phyloP scores from a whole-genome alignment of 2,113 vertebrate species.

The Callocephalon fimbriatum region DNA sequence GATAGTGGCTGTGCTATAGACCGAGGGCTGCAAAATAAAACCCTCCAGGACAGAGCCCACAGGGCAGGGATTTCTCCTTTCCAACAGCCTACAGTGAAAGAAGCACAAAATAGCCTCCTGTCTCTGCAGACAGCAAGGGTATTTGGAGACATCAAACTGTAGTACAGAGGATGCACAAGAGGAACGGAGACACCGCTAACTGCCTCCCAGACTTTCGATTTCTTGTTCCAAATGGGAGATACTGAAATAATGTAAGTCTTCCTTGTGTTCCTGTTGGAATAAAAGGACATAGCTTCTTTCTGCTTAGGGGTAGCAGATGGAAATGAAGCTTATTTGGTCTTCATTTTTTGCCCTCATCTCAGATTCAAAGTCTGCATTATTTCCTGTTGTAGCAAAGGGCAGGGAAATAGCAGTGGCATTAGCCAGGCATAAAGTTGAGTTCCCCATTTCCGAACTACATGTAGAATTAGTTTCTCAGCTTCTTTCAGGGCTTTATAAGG shows the following conservation, averaged over 20 bases:
- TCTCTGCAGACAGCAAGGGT: constrained; percentile 38
- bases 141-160: constrained; percentile 49
- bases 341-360: neutral
- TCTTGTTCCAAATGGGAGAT: neutral
- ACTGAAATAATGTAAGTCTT: constrained; percentile 17
- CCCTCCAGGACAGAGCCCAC: constrained; percentile 25
- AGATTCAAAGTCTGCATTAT: neutral
- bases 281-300: neutral
- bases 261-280: neutral
- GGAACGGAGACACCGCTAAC: constrained; percentile 33
- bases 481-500: neutral
- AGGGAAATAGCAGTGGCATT: neutral
- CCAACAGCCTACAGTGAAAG: constrained; percentile 47
- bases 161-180: constrained; percentile 28
- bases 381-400: neutral
- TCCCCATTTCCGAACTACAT: neutral
- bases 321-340: constrained; percentile 21
- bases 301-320: neutral
- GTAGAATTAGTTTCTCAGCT: neutral
- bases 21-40: neutral
- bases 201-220: constrained; percentile 15
- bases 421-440: neutral
- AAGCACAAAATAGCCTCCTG: constrained; percentile 58
- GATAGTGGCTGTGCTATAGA: neutral
- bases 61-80: constrained; percentile 53